These are phyloP conservation scores for Myodes glareolus DNA, from an alignment of 2,113 vertebrate genomes.

Conservation along the genomic window DNA sequence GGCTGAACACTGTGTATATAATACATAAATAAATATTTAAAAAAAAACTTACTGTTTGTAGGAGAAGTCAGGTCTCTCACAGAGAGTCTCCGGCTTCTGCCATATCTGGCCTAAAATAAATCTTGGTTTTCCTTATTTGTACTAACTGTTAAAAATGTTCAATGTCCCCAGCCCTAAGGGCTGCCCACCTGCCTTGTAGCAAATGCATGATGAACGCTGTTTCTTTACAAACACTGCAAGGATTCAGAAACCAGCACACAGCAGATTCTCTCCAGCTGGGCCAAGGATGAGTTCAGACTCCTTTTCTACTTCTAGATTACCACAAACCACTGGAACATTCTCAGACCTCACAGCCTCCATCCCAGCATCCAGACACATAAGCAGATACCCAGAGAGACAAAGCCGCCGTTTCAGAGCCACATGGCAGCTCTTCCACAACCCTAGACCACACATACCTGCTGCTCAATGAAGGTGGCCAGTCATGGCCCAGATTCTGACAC, in stretches of 20 bases:
- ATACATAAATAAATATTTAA: too few species aligned
- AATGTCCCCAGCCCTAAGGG: not conserved
- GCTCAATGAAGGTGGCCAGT: not conserved
- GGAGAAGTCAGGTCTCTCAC: not conserved
- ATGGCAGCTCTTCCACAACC: not conserved
- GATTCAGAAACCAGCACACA: not conserved
- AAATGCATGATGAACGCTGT: not conserved
- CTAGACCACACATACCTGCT: not conserved
- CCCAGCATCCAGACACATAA: not conserved
- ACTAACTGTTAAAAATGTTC: not conserved
- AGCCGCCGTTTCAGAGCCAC: not conserved
- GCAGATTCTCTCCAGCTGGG: not conserved
- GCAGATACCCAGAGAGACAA: not conserved
- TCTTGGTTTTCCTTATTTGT: not conserved
- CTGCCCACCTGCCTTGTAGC: not conserved
- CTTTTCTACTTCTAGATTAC: not conserved
- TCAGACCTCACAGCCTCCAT: not conserved
- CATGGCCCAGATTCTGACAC: not conserved
- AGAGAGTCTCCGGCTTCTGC: not conserved
- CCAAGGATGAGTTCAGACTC: not conserved
- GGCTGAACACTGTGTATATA: too few species aligned
- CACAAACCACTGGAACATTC: not conserved
- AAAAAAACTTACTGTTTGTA: too few species aligned
- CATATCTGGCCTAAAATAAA: not conserved
- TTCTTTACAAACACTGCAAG: not conserved